Evolutionary conservation across 2,797 vertebrate genomes (phyloP).

Genomic region (Pelodytes ibericus): DNA sequence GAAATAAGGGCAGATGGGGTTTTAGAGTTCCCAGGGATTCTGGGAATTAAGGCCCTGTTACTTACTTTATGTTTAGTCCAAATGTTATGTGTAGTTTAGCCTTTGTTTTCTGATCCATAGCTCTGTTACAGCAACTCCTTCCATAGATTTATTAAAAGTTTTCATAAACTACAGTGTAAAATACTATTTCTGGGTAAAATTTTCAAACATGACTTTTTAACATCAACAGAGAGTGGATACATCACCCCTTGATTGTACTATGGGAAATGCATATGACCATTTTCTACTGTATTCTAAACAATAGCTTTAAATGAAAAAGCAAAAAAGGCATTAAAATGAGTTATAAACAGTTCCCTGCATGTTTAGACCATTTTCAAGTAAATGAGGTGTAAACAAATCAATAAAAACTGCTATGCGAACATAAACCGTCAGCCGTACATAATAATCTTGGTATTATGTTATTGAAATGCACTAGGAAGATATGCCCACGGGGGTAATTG

Average conservation of each 20-base stretch:
- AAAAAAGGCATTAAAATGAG: constrained; percentile 46
- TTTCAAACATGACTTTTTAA: neutral
- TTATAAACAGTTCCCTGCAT: constrained; percentile 57
- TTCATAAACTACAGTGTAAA: too few species aligned
- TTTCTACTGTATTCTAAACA: constrained; percentile 46
- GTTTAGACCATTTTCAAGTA: constrained; percentile 64
- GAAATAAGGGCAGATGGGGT: too few species aligned
- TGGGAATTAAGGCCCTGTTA: too few species aligned
- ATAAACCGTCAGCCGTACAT: constrained; percentile 58
- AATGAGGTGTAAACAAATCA: constrained; percentile 63
- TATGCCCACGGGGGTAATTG: constrained; percentile 37
- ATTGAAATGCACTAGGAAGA: constrained; percentile 54
- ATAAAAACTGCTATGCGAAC: constrained; percentile 62
- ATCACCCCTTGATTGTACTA: neutral
- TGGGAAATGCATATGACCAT: constrained; percentile 11
- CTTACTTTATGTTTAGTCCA: too few species aligned
- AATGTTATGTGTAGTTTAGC: too few species aligned
- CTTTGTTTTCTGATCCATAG: too few species aligned
- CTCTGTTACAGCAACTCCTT: too few species aligned
- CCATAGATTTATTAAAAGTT: too few species aligned
- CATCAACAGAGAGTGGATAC: neutral
- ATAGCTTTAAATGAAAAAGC: constrained; percentile 46
- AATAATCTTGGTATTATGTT: constrained; percentile 55
- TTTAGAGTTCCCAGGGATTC: too few species aligned
- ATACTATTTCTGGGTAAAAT: too few species aligned